Base-by-base conservation (phyloP, 2,888 invertebrate species). In the Glyphotaelius pellucidus region DNA sequence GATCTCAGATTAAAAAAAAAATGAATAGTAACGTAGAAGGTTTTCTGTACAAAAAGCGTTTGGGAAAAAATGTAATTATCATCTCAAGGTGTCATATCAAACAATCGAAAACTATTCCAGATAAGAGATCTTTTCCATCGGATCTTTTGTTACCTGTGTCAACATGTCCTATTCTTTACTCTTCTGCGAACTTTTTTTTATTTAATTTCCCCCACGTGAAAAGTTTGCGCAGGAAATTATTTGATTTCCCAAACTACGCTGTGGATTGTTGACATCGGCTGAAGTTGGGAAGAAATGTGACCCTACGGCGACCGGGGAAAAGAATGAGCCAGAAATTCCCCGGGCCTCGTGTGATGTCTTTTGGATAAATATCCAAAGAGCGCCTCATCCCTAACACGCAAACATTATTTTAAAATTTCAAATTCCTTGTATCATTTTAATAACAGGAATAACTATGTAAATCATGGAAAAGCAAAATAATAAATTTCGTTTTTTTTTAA, bases 191-290 rank as follows among this genome's bases (percentile, higher is more conserved):
- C 90, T 90, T 86, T 90, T n/a, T 86, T 90, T 90, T 86, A 90
- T 90, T 90, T 86, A 90, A 90, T 90, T 90, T 90, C 80, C 90
- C 47, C 47, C 52, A 86, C 90, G 84, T 38, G 42, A 80, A 86
- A 90, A 79, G 67, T 90, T 90, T 86, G 86, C 86, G 84, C 90
- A 42, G 47, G 80, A 67, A 79, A 79, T 86, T 90, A 90, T 90
- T 90, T 90, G 90, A 90, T 86, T 90, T 81, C 89, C 81, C 79
- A 32, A 31, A 52, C 86, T 85, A 31, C 81, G 47, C 42, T 38
- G 79, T 32, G 84, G 90, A 91, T 90, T 92, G 91, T 92, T 91
- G 92, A 92, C 91, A 91, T 91, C 87, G 92, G 52, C 35, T 83
- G 25, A 67, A 67, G 52, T 67, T 67, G 52, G 25, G 14, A 42